A percentile compares a stretch with the other conserved stretches of the same genome.
These are phyloP conservation scores for Cynodonichthys magdalenae DNA, from an alignment of 2,797 vertebrate species.

Conservation along the genomic window DNA sequence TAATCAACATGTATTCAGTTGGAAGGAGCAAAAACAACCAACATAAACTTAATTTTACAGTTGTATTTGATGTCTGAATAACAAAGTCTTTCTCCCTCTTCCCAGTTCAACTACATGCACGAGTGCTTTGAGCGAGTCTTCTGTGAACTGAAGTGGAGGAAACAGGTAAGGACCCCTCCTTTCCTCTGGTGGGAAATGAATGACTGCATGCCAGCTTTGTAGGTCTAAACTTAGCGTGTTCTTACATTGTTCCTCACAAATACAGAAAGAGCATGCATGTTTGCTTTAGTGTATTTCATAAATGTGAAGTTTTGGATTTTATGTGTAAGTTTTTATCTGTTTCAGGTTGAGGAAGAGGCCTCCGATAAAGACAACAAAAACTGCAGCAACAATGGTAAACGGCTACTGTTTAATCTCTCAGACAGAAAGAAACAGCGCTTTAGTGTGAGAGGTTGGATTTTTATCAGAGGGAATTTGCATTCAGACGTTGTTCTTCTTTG, in stretches of 20 bases:
- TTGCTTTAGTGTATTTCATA: constrained; percentile 5
- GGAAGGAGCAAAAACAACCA: not conserved
- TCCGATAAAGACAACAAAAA: constrained; percentile 91
- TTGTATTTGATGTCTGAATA: not conserved
- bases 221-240: constrained; percentile 45
- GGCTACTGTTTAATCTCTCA: not conserved
- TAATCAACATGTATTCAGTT: no score
- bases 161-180: constrained; percentile 88
- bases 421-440: constrained; percentile 1
- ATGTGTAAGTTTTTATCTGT: constrained; percentile 16
- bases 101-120: constrained; percentile 98
- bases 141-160: constrained; percentile 98
- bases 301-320: not conserved
- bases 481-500: constrained; percentile 29
- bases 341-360: constrained; percentile 87
- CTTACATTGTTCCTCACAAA: constrained; percentile 15
- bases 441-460: constrained; percentile 5
- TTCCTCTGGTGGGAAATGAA: constrained; percentile 63
- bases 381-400: constrained; percentile 86
- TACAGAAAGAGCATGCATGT: not conserved
- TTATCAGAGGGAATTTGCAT: constrained; percentile 30
- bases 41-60: no score
- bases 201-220: constrained; percentile 46
- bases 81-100: constrained; percentile 7
- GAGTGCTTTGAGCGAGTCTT: constrained; percentile 97